A percentile compares a stretch with the other conserved stretches of the same genome.
phyloP scores from a whole-genome alignment of 2,113 vertebrate genomes.

The Calidris pygmaea region DNA sequence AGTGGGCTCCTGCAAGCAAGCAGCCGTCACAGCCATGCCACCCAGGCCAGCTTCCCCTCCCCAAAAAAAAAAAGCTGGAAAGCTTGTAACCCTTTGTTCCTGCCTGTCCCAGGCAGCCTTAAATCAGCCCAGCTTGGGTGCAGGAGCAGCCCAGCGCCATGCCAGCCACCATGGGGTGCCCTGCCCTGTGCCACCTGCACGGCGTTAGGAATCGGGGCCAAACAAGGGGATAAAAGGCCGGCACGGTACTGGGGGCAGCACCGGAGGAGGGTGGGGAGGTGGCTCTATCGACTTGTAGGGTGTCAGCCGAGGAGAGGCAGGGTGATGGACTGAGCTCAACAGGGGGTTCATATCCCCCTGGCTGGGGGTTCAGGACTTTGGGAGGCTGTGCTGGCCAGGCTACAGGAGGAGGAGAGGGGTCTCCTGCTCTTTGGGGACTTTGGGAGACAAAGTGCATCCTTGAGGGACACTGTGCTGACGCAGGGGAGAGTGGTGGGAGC shows the following conservation, averaged over 20 bases:
- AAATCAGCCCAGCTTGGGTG: too few species aligned
- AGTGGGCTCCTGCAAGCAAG: background rate
- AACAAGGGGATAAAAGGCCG: accelerated
- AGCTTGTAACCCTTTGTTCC: accelerated
- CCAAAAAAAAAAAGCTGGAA: too few species aligned
- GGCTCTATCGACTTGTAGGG: background rate
- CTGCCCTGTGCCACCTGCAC: background rate
- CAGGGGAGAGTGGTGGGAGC: background rate
- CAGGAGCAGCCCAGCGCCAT: accelerated
- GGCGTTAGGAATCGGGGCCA: background rate
- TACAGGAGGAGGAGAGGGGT: background rate
- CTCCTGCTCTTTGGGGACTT: background rate
- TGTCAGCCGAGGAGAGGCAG: background rate
- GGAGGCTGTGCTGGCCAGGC: background rate
- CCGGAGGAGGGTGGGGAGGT: background rate
- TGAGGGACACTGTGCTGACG: background rate
- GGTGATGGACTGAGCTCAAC: background rate
- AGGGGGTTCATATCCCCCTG: background rate
- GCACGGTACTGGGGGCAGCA: background rate
- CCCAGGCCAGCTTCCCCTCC: background rate
- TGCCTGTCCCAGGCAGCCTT: background rate
- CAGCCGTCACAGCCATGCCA: background rate
- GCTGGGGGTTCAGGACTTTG: background rate
- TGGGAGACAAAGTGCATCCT: background rate
- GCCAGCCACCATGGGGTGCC: background rate